phyloP scores from a whole-genome alignment of 1,140 invertebrate species.

The Cydia pomonella region DNA sequence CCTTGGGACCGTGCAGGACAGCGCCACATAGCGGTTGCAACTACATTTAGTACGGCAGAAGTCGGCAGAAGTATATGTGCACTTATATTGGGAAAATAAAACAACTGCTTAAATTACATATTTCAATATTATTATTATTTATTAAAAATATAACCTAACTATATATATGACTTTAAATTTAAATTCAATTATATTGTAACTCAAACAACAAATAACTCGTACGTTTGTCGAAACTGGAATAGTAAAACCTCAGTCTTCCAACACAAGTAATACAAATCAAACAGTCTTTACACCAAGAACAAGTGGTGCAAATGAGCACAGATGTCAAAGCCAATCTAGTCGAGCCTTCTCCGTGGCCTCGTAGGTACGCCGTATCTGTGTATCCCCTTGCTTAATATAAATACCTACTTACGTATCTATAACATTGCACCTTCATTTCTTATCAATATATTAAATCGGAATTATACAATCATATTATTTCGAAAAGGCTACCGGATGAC shows the following conservation, averaged over 20 bases:
- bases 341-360: conserved; percentile 22
- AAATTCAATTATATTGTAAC: conserved; percentile 64
- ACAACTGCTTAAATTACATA: conserved; percentile 71
- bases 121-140: conserved; percentile 81
- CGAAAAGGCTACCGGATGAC: conserved; percentile 9
- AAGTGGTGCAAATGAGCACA: conserved; percentile 58
- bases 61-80: background rate
- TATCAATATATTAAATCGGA: conserved; percentile 58
- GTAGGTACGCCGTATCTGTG: background rate
- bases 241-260: conserved; percentile 78
- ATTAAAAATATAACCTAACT: conserved; percentile 79
- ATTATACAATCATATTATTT: conserved; percentile 66
- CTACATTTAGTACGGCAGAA: too few species aligned
- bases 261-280: conserved; percentile 68
- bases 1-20: too few species aligned
- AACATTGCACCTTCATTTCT: conserved; percentile 77
- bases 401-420: conserved; percentile 56
- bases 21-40: too few species aligned
- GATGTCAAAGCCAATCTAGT: conserved; percentile 33
- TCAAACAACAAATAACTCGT: conserved; percentile 75
- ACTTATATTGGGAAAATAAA: conserved; percentile 53
- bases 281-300: conserved; percentile 59
- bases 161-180: conserved; percentile 80
- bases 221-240: conserved; percentile 77
- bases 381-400: conserved; percentile 56